Evolutionary conservation across 2,888 invertebrate genomes (phyloP), one percentile per base, ranked within the genome.

Genomic region (Troides oblongomaculatus): DNA sequence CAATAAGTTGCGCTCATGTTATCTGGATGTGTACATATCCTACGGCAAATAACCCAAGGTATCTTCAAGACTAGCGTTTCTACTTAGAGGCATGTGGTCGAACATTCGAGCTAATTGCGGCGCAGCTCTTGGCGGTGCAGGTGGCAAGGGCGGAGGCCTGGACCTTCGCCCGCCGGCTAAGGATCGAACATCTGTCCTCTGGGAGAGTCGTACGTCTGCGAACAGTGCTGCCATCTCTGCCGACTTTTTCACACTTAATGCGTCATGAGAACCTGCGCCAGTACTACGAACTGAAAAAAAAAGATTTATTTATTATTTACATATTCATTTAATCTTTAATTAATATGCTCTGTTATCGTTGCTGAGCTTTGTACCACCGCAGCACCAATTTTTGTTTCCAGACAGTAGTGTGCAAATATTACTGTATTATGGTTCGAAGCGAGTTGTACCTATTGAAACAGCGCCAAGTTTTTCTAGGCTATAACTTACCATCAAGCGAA

Each of bases 181-280:
- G 0, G 90, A 81, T 2, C 92, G 85, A 67, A 95, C 95, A 81
- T 95, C 95, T 0, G 95, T 95, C 18, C 95, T 94, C 85, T 95
- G 95, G 39, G 94, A 95, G 0, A 95, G 90, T 56, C 95, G 94
- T 61, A 95, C 94, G 80, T 96, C 96, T 0, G 96, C 96, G 83
- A 97, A 97, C 43, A 97, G 89, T 0, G 97, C 97, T 0, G 97
- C 97, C 78, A 97, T 97, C 85, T 97, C 97, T 0, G 97, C 97
- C 3, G 96, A 96, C 83, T 97, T 97, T 86, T 97, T 97, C 43
- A 97, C 96, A 67, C 97, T 96, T 0, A 97, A 88, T 0, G 97
- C 96, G 77, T 96, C 96, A 65, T 94, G 93, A 0, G 94, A 93
- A 23, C 92, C 92, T 0, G 94, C 93, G 57, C 92, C 92, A 0